A percentile compares a stretch with the other conserved stretches of the same genome.
phyloP scores from a whole-genome alignment of 2,888 invertebrate genomes.

The Sisyra terminalis region DNA sequence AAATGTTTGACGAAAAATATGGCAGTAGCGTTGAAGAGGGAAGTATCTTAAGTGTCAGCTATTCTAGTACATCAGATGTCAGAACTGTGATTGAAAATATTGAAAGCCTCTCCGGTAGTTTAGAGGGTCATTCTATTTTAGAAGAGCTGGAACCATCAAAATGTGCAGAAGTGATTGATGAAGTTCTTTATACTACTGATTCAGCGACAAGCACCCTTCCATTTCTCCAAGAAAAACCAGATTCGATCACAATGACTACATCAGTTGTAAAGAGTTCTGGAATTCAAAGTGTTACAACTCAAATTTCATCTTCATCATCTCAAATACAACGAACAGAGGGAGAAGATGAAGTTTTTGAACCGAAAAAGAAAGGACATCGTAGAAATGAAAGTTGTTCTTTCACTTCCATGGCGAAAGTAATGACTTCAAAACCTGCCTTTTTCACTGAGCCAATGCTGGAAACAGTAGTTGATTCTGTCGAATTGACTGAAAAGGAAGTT shows the following conservation, averaged over 20 bases:
- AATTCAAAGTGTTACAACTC: constrained; percentile 32
- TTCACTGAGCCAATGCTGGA: constrained; percentile 16
- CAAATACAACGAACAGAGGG: constrained; percentile 26
- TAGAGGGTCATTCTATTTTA: constrained; percentile 26
- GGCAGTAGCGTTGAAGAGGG: constrained; percentile 40
- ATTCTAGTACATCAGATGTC: constrained; percentile 38
- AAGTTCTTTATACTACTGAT: not conserved
- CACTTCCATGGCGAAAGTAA: constrained; percentile 17
- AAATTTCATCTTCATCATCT: constrained; percentile 20
- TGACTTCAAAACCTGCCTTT: constrained; percentile 8
- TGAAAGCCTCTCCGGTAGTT: constrained; percentile 26
- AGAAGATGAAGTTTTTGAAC: constrained; percentile 25
- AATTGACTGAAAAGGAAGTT: constrained; percentile 27
- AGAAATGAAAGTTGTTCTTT: constrained; percentile 33
- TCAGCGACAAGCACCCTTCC: not conserved
- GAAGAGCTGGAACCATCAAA: constrained; percentile 22
- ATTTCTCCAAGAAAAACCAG: not conserved
- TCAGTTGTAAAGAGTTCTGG: constrained; percentile 27
- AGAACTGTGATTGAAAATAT: constrained; percentile 29
- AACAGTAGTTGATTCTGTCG: constrained; percentile 23
- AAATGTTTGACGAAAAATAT: constrained; percentile 32
- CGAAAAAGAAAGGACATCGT: constrained; percentile 32
- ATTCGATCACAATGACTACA: constrained; percentile 33
- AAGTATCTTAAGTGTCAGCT: constrained; percentile 36
- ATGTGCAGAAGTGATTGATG: constrained; percentile 4